phyloP scores from a whole-genome alignment of 1,140 invertebrate species.

The Drosophila sucinea region DNA sequence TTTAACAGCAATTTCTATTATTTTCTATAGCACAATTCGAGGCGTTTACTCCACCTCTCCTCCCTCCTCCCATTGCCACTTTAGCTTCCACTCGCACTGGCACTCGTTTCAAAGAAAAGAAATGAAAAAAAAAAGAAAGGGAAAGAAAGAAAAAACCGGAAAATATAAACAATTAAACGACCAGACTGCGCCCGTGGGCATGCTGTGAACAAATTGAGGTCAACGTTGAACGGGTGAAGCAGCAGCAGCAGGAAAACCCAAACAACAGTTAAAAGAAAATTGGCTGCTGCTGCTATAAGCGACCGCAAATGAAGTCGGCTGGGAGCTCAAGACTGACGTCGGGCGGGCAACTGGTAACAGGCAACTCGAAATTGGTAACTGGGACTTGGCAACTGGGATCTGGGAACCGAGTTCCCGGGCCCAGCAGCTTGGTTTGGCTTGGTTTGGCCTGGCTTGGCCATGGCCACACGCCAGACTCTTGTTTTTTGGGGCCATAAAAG shows the following conservation, averaged over 20 bases:
- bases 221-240: conserved; percentile 48
- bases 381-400: conserved; percentile 6
- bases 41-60: conserved; percentile 25
- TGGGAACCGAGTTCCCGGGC: conserved; percentile 43
- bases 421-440: conserved; percentile 33
- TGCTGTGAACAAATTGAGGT: conserved; percentile 77
- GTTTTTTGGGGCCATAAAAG: conserved; percentile 73
- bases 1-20: conserved; percentile 78
- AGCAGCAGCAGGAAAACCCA: conserved; percentile 43
- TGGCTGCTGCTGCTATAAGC: conserved; percentile 65
- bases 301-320: conserved; percentile 75
- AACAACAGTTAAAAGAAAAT: conserved; percentile 81
- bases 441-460: conserved; percentile 41
- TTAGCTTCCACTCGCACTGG: neutral
- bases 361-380: conserved; percentile 9
- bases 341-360: neutral
- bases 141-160: neutral
- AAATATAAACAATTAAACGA: conserved; percentile 80
- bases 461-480: conserved; percentile 71
- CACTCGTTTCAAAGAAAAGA: neutral
- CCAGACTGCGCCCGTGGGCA: conserved; percentile 72
- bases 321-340: conserved; percentile 41
- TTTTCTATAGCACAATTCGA: conserved; percentile 49
- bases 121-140: neutral
- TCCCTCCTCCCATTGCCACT: neutral